Base-by-base conservation (phyloP, 2,113 vertebrate genomes). In the Merops nubicus region DNA sequence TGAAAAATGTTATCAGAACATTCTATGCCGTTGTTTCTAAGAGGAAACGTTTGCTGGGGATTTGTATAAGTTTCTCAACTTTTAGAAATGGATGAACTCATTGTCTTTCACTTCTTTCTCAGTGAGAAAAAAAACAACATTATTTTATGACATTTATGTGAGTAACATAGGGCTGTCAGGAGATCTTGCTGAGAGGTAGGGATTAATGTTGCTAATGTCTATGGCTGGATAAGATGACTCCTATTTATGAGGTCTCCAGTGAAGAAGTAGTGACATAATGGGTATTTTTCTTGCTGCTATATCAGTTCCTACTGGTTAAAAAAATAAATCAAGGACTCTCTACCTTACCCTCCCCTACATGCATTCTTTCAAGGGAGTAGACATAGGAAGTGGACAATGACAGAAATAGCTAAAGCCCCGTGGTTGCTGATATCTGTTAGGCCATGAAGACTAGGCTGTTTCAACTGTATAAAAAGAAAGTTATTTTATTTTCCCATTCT, bases 41-140 rank as follows among this genome's bases (percentile, higher is more conserved):
- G n/a, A 79, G 29, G 25, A 63, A 47, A 34, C 12, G 6, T 36
- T 84, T 47, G 3, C 36, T 69, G 18, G 25, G 28, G 8, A 12
- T 48, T 56, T 29, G 29, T 5, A 11, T 33, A 15, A 26, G 19
- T 54, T 60, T 76, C 23, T 94, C 5, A 7, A 6, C 10, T 62
- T 86, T 59, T 64, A 64, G 47, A 56, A 34, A 57, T 25, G n/a
- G n/a, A n/a, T n/a, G n/a, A n/a, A n/a, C n/a, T n/a, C n/a, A n/a
- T n/a, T n/a, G n/a, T n/a, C n/a, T n/a, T n/a, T 34, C 22, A 33
- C 26, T 47, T 53, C 25, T 76, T 70, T 47, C 26, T 81, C 3
- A 12, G 14, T 8, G 11, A 5, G 5, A 14, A 11, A 19, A 16
- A 8, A 19, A 29, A 12, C 4, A 28, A 53, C 2, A 5, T 4